Base-by-base conservation (phyloP, 1,140 invertebrate genomes). In the Drosophila nasuta region DNA sequence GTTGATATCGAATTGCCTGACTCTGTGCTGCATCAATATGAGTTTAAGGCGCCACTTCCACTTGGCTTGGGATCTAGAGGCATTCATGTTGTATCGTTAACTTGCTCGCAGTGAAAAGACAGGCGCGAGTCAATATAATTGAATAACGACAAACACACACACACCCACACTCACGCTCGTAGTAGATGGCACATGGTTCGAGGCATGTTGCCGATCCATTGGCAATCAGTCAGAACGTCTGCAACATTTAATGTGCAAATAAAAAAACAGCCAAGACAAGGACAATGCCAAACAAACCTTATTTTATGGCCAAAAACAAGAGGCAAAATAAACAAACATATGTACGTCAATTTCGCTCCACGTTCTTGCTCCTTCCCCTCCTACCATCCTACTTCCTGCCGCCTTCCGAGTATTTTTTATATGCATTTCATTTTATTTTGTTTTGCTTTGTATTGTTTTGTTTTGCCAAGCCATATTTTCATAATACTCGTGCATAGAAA, bases 191-290 rank as follows among this genome's bases (percentile, higher is more conserved):
- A 56, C 54, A 41, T 15, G 15, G 15, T 20, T 20, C 33, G 41
- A 38, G 59, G n/a, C 59, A 71, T 71, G 52, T 54, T 65, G 60
- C 69, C 75, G 65, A 77, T 77, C 58, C 64, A 72, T 79, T 74
- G 83, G 74, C 83, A 88, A 89, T 88, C 85, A 89, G 79, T 91
- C 87, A 75, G 79, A 76, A 75, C 77, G 77, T 87, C 87, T 87
- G 82, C 79, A 88, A 81, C 82, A 91, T 91, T 91, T 79, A 87
- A 91, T 91, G 88, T 88, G 87, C 87, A 91, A 91, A 91, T 91
- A 91, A 91, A 91, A 91, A 91, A 91, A 76, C 57, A 56, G 41
- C 17, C 49, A 65, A 46, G 28, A 83, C 80, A 87, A 83, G 85
- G 80, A 81, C 82, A 87, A 80, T 88, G 77, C 79, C 83, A 82